phyloP scores from a whole-genome alignment of 2,113 vertebrate species.

The Muscicapa adusta region DNA sequence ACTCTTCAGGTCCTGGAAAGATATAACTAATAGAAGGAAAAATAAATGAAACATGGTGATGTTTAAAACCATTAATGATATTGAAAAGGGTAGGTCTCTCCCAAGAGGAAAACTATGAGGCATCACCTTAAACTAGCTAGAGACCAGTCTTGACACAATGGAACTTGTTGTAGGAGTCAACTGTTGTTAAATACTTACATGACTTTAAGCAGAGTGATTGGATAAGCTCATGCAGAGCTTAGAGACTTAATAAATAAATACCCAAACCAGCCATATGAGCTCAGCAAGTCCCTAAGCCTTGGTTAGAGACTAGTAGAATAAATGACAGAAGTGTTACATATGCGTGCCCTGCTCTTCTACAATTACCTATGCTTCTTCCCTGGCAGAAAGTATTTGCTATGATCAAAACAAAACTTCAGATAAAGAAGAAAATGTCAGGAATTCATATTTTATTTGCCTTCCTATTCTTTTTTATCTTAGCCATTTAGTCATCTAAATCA shows the following conservation, averaged over 20 bases:
- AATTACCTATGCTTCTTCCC: not conserved
- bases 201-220: not conserved
- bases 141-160: not conserved
- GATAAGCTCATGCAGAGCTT: not conserved
- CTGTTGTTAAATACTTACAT: not conserved
- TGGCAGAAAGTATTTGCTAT: not conserved
- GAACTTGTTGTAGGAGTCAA: not conserved
- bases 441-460: not conserved
- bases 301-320: not conserved
- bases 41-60: not conserved
- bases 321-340: not conserved
- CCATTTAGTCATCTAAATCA: not conserved
- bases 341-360: not conserved
- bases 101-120: rapidly evolving
- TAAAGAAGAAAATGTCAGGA: not conserved
- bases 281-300: not conserved
- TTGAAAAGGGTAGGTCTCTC: not conserved
- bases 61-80: not conserved
- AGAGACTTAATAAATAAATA: not conserved
- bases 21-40: not conserved
- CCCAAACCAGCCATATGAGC: not conserved
- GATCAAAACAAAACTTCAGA: not conserved
- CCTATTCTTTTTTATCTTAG: not conserved
- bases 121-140: not conserved
- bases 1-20: not conserved